Evolutionary conservation across 2,888 invertebrate genomes (phyloP), one percentile per base, ranked within the genome.

Genomic region (Spisula solida): DNA sequence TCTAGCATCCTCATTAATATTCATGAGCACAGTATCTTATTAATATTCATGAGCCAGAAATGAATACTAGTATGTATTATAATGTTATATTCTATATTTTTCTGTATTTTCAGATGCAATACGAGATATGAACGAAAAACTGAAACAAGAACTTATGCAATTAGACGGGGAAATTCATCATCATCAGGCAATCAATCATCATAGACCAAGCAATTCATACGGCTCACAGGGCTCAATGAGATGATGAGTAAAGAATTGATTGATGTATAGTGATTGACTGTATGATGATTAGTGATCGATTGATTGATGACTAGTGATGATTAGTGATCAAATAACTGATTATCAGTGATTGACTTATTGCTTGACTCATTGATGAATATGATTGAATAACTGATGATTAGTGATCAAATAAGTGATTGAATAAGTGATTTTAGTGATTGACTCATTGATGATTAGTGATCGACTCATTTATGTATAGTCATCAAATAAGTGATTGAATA

Each of bases 101-200:
- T 25, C 66, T 87, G 31, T 86, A 29, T 93, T 41, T 93, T 75
- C 94, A 95, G 96, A 95, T 90, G 93, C 94, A 88, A 94, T 94
- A 90, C 90, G 93, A 81, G 94, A 93, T 81, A 94, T 96, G 94
- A 96, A 96, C 90, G 96, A 95, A 60, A 92, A 94, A 80, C 90
- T 96, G 85, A 93, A 94, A 89, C 93, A 93, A 83, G 96, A 96
- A 86, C 93, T 96, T 18, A 86, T 93, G 85, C 94, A 95, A 78
- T 88, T 96, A 87, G 96, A 96, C 51, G 95, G 95, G 25, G 93
- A 96, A 83, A 96, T 96, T 47, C 91, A 93, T 48, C 94, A 95
- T 25, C 95, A 95, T 82, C 93, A 93, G 5, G 81, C 81, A 16
- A 86, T 93, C 31, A 93, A 93, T 88, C 82, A 87, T 25, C 81